These are phyloP conservation scores for Rhingia campestris DNA, from an alignment of 2,888 invertebrate genomes.

Conservation along the genomic window DNA sequence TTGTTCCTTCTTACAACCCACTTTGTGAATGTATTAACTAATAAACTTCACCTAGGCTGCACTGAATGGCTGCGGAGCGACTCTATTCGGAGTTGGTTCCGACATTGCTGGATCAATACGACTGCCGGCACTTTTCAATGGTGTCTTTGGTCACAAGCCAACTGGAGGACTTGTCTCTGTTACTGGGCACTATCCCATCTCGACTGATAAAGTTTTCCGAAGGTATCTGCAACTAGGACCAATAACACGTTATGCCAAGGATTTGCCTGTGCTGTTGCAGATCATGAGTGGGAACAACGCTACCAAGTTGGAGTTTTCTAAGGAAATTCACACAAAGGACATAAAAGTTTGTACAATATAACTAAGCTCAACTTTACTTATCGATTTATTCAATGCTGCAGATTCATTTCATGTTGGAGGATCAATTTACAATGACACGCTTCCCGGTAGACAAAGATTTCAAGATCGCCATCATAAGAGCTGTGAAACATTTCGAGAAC, in stretches of 20 bases:
- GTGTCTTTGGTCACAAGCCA: constrained; percentile 94
- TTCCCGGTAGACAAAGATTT: constrained; percentile 77
- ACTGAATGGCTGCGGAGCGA: constrained; percentile 89
- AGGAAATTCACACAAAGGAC: constrained; percentile 83
- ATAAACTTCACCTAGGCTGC: constrained; percentile 84
- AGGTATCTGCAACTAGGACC: constrained; percentile 87
- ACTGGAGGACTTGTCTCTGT: constrained; percentile 86
- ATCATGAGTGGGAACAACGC: constrained; percentile 85
- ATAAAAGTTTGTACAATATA: constrained; percentile 81
- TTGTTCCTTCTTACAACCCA: constrained; percentile 30
- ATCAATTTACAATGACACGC: constrained; percentile 76
- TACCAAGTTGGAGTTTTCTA: constrained; percentile 83
- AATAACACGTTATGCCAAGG: constrained; percentile 90
- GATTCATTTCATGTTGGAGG: constrained; percentile 78
- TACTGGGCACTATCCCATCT: constrained; percentile 86
- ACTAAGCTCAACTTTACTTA: not conserved
- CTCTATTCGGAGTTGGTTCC: constrained; percentile 90
- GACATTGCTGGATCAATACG: constrained; percentile 95
- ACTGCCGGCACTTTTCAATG: constrained; percentile 92
- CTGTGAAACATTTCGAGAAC: constrained; percentile 78
- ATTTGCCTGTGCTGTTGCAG: constrained; percentile 87
- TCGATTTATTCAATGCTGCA: constrained; percentile 44
- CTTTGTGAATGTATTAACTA: not conserved
- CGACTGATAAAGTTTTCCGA: constrained; percentile 83
- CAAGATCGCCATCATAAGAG: constrained; percentile 77